phyloP scores from a whole-genome alignment of 2,888 invertebrate genomes.

The Ectemnius continuus region DNA sequence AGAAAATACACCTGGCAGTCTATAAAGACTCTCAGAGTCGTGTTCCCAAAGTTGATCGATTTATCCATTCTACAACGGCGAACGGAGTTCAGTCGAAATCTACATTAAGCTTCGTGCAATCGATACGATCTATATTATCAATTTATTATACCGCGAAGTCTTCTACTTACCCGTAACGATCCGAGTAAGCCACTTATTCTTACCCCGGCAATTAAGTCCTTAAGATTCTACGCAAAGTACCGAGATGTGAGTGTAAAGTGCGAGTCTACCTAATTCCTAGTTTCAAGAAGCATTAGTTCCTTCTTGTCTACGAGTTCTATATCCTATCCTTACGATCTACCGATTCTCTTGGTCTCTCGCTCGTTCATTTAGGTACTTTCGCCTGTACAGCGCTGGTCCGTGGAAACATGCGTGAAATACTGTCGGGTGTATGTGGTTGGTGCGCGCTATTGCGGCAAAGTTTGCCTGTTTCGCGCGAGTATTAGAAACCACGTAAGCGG shows the following conservation, averaged over 20 bases:
- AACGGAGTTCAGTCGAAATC: no score
- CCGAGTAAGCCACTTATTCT: neutral
- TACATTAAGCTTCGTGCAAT: no score
- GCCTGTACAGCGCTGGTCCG: slow-evolving; percentile 16
- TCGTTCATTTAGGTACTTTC: slow-evolving; percentile 34
- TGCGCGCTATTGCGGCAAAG: slow-evolving; percentile 64
- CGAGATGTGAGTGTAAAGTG: neutral
- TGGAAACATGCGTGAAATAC: slow-evolving; percentile 56
- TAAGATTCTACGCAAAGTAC: neutral
- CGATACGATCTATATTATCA: no score
- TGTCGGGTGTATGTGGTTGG: slow-evolving; percentile 29
- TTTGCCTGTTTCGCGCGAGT: slow-evolving; percentile 65
- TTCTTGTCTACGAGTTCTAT: slow-evolving; percentile 28
- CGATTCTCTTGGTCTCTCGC: slow-evolving; percentile 26
- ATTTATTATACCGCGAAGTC: no score
- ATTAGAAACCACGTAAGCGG: slow-evolving; percentile 69
- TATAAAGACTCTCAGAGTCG: no score
- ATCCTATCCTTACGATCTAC: slow-evolving; percentile 41
- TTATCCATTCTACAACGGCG: no score
- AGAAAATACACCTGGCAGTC: no score
- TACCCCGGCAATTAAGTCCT: neutral
- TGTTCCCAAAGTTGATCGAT: no score
- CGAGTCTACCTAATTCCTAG: slow-evolving; percentile 7
- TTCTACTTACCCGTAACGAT: neutral
- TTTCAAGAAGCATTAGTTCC: slow-evolving; percentile 7